Conservation (phyloP, 2,797 vertebrate species). For the Danionella dracula region DNA sequence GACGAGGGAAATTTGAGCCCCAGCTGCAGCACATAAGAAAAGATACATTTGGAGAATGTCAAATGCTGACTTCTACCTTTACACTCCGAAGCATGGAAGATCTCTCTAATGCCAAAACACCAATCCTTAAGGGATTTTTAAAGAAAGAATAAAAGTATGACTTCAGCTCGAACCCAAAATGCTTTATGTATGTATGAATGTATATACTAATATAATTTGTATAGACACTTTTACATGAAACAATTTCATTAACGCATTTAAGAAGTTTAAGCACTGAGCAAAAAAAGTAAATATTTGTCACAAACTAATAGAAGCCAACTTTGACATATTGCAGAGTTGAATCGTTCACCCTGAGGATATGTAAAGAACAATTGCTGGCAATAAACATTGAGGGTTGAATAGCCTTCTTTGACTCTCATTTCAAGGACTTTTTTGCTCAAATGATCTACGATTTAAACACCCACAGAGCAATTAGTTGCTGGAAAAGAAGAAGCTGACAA, state of each 20-base stretch:
- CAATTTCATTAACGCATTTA: too few relatives aligned
- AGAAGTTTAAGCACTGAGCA: too few relatives aligned
- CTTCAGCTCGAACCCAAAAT: too few relatives aligned
- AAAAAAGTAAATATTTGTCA: too few relatives aligned
- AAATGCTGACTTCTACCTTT: background rate
- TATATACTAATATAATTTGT: too few relatives aligned
- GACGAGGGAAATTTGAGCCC: slow-evolving; percentile 13
- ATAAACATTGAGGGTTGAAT: background rate
- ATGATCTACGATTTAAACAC: too few relatives aligned
- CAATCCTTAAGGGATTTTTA: slow-evolving; percentile 1
- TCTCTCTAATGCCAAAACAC: background rate
- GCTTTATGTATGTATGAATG: too few relatives aligned
- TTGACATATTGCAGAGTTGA: background rate
- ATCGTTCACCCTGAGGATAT: background rate
- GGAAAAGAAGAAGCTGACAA: background rate
- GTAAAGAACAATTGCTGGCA: background rate
- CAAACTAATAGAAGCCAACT: background rate
- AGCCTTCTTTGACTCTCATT: background rate
- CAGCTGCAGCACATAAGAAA: slow-evolving; percentile 8
- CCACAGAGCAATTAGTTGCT: too few relatives aligned
- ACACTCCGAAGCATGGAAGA: background rate
- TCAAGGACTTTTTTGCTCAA: too few relatives aligned
- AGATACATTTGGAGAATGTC: slow-evolving; percentile 9
- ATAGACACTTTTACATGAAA: too few relatives aligned
- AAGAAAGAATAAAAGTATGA: background rate